These are phyloP conservation scores for Opisthograptis luteolata DNA, from an alignment of 2,888 invertebrate genomes.

Conservation along the genomic window DNA sequence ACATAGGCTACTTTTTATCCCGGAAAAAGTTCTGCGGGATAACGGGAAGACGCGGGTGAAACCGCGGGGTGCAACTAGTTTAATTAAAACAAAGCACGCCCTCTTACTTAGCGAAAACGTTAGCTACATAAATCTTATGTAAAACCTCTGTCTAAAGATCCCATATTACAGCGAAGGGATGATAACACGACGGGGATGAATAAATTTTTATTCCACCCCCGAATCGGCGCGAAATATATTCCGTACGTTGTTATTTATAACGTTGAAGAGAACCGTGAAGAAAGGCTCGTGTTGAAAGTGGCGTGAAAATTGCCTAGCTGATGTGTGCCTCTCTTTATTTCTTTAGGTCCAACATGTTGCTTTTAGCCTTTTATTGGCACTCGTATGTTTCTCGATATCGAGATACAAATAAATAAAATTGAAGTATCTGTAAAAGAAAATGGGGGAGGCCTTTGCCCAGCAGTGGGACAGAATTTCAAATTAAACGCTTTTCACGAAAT, in stretches of 20 bases:
- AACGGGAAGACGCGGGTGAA: too few relatives aligned
- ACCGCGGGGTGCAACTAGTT: too few relatives aligned
- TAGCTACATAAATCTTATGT: conserved; percentile 24
- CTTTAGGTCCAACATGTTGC: neutral
- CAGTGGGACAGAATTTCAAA: too few relatives aligned
- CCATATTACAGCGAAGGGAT: conserved; percentile 25
- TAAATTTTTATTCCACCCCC: conserved; percentile 32
- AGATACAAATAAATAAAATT: too few relatives aligned
- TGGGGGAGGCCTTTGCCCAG: too few relatives aligned
- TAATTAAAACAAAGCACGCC: conserved; percentile 10
- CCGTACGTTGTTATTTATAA: conserved; percentile 24
- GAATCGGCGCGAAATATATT: conserved; percentile 25
- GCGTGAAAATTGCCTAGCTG: conserved; percentile 1
- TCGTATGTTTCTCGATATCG: too few relatives aligned
- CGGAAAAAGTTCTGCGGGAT: too few relatives aligned
- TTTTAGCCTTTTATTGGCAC: too few relatives aligned
- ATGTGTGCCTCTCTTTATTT: neutral
- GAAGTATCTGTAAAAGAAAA: too few relatives aligned
- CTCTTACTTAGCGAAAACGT: conserved; percentile 8
- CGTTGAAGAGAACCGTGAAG: conserved; percentile 6
- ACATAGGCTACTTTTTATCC: too few relatives aligned
- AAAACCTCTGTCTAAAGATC: conserved; percentile 24
- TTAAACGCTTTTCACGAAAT: too few relatives aligned
- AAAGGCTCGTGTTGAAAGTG: conserved; percentile 1
- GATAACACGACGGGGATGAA: conserved; percentile 36